These are phyloP conservation scores for Luidia sarsii DNA, from an alignment of 53 echinoderm and acorn worm genomes.

Conservation along the genomic window DNA sequence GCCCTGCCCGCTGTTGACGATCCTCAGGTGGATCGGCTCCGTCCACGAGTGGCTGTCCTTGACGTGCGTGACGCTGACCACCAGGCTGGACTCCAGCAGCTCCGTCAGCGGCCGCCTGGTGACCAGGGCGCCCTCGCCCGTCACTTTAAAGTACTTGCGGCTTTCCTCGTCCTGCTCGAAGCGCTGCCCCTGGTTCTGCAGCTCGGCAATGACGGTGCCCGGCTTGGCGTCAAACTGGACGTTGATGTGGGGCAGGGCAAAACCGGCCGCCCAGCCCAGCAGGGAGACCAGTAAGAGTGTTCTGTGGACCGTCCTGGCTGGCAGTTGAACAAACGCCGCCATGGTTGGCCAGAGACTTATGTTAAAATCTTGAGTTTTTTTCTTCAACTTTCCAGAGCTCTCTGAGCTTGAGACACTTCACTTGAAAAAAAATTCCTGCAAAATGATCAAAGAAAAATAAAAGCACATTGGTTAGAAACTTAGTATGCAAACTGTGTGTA, in stretches of 20 bases:
- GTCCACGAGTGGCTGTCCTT: constrained; percentile 53
- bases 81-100: constrained; percentile 40
- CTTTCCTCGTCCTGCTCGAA: constrained; percentile 18
- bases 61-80: constrained; percentile 48
- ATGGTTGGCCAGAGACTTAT: too few species aligned
- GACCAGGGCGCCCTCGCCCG: constrained; percentile 28
- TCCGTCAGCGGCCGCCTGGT: constrained; percentile 29
- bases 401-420: too few species aligned
- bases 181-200: constrained; percentile 49
- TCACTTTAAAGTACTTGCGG: constrained; percentile 33
- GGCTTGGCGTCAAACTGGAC: constrained; percentile 32
- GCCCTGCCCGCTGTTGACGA: constrained; percentile 50
- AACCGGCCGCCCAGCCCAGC: constrained; percentile 18
- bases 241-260: constrained; percentile 47
- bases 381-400: too few species aligned
- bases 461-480: too few species aligned
- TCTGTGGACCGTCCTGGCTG: neutral
- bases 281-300: neutral
- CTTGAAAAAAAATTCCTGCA: too few species aligned
- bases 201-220: constrained; percentile 43
- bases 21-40: constrained; percentile 62
- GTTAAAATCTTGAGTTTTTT: too few species aligned
- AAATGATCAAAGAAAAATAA: too few species aligned
- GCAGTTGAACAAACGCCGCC: constrained; percentile 13
- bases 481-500: too few species aligned